Percentiles rank a stretch among this genome's conserved stretches.
These are phyloP conservation scores for Thalpophila matura DNA, from an alignment of 2,888 invertebrate species.

Conservation along the genomic window DNA sequence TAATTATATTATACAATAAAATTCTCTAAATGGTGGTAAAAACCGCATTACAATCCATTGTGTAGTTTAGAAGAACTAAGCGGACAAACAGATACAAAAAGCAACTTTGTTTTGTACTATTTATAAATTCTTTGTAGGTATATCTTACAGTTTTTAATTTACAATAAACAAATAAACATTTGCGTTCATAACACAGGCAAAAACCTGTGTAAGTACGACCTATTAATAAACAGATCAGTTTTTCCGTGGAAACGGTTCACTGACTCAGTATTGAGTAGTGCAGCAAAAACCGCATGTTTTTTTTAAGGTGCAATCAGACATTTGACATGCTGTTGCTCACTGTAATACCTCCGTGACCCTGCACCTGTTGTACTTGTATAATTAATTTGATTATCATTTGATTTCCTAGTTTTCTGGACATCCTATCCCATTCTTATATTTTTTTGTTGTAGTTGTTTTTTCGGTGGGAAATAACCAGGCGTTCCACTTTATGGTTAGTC, in stretches of 20 bases:
- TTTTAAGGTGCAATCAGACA: conserved; percentile 35
- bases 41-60: too few relatives aligned
- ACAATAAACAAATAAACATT: conserved; percentile 14
- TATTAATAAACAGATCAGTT: conserved; percentile 50
- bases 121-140: too few relatives aligned
- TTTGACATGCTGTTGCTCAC: conserved; percentile 53
- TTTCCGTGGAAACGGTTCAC: conserved; percentile 49
- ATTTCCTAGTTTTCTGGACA: conserved; percentile 31
- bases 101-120: too few relatives aligned
- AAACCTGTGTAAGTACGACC: conserved; percentile 17
- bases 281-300: conserved; percentile 46
- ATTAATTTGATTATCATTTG: conserved; percentile 17
- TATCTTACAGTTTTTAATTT: neutral
- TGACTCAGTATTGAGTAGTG: conserved; percentile 33
- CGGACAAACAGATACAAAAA: too few relatives aligned
- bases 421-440: too few relatives aligned
- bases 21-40: too few relatives aligned
- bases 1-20: too few relatives aligned
- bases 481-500: too few relatives aligned
- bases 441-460: too few relatives aligned
- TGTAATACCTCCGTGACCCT: conserved; percentile 55
- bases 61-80: too few relatives aligned
- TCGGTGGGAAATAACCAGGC: too few relatives aligned
- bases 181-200: neutral
- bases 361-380: conserved; percentile 8